Evolutionary conservation across 2,888 invertebrate species (phyloP), one percentile per base, ranked within the genome.

Genomic region (Melanotus villosus): DNA sequence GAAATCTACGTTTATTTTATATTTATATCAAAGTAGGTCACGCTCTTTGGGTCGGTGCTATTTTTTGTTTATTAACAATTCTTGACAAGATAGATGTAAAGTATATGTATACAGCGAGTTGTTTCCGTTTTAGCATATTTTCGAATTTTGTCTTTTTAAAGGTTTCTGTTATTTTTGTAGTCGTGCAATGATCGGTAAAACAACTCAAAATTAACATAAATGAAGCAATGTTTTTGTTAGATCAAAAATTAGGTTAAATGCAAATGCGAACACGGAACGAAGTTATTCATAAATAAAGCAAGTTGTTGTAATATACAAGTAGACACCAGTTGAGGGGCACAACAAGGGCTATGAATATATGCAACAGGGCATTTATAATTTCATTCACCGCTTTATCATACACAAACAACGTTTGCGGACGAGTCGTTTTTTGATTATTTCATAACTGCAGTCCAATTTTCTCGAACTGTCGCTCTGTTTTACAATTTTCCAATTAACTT

Each of bases 221-320:
- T n/a, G n/a, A n/a, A n/a, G n/a, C n/a, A n/a, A n/a, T n/a, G n/a
- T n/a, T n/a, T n/a, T n/a, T n/a, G n/a, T n/a, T n/a, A n/a, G n/a
- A n/a, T n/a, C n/a, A n/a, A n/a, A n/a, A 52, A 62, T 62, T 62
- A 62, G 52, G 38, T 62, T 34, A 52, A 38, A 62, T 62, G 62
- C 52, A 62, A 62, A 62, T 62, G 34, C n/a, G 23, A 38, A 16
- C 12, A 18, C 2, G 34, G 14, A 10, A 19, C 26, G 10, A n/a
- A 36, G 52, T 52, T 62, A 38, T 32, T 62, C 21, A 38, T 41
- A 62, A 26, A 47, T 19, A 50, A 23, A 47, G 19, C 32, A 50
- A 50, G 52, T 18, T 52, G 52, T 26, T 18, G 23, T 62, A n/a
- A 36, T 30, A 38, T 64, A 32, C 32, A 45, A 56, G 38, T 56